These are phyloP conservation scores for Atherix ibis DNA, from an alignment of 2,888 invertebrate species.

Conservation along the genomic window DNA sequence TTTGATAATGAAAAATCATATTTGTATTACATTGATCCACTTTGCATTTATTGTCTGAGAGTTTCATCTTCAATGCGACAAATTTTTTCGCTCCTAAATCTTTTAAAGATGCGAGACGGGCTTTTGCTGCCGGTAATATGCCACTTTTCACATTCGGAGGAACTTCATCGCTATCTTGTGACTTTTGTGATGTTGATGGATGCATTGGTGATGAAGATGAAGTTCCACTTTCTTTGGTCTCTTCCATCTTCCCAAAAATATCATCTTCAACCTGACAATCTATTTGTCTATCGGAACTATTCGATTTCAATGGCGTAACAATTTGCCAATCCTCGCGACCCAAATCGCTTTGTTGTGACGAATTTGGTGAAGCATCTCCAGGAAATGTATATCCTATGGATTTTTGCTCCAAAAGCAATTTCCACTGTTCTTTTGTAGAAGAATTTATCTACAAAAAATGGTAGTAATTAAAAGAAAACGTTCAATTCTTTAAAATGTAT, in stretches of 20 bases:
- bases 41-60: slow-evolving; percentile 34
- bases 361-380: slow-evolving; percentile 25
- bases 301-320: slow-evolving; percentile 26
- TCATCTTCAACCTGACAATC: slow-evolving; percentile 26
- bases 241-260: slow-evolving; percentile 20
- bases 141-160: slow-evolving; percentile 16
- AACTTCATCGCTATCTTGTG: slow-evolving; percentile 13
- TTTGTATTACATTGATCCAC: slow-evolving; percentile 24
- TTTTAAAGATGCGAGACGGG: slow-evolving; percentile 45
- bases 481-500: too few relatives aligned
- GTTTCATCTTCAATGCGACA: slow-evolving; percentile 43
- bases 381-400: slow-evolving; percentile 59
- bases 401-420: slow-evolving; percentile 63
- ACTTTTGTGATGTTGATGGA: background rate
- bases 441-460: slow-evolving; percentile 47
- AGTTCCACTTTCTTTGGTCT: slow-evolving; percentile 15
- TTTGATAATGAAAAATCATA: background rate
- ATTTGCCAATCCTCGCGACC: slow-evolving; percentile 26
- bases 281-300: slow-evolving; percentile 25
- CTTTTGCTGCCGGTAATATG: slow-evolving; percentile 32
- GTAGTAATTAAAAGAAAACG: too few relatives aligned
- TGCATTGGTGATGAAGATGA: slow-evolving; percentile 8
- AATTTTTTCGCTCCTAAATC: slow-evolving; percentile 54
- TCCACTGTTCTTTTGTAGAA: slow-evolving; percentile 61
- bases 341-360: slow-evolving; percentile 11